A percentile compares a stretch with the other conserved stretches of the same genome.
Conservation (phyloP, 2,888 invertebrate genomes). For the Habrosyne pyritoides region DNA sequence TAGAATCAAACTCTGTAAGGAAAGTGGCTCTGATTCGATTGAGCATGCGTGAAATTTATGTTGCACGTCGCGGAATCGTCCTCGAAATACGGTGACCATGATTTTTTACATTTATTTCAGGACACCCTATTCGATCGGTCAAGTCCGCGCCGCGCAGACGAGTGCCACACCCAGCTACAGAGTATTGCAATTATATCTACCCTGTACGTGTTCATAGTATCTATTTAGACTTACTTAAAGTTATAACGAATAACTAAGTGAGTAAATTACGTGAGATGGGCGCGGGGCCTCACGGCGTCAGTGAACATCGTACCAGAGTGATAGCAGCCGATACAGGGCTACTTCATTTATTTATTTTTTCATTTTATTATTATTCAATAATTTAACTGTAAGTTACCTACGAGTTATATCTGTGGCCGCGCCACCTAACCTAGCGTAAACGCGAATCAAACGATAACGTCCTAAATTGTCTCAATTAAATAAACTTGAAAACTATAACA, state of each 20-base stretch:
- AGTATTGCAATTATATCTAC: conserved; percentile 79
- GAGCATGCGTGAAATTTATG: conserved; percentile 12
- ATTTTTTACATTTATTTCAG: conserved; percentile 7
- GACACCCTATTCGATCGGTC: conserved; percentile 15
- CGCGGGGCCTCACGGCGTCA: conserved; percentile 61
- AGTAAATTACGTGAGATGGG: conserved; percentile 58
- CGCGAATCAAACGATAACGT: conserved; percentile 75
- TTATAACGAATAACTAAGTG: conserved; percentile 71
- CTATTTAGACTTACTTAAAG: conserved; percentile 74
- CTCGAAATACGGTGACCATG: conserved; percentile 27
- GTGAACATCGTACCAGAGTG: conserved; percentile 54
- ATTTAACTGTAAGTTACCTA: conserved; percentile 61
- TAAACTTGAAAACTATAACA: conserved; percentile 77
- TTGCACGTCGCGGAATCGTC: conserved; percentile 14
- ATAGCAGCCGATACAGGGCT: conserved; percentile 50
- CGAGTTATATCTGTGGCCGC: conserved; percentile 69
- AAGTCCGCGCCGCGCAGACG: conserved; percentile 37
- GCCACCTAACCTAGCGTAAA: conserved; percentile 81
- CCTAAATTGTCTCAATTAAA: conserved; percentile 77
- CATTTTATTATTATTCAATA: conserved; percentile 41
- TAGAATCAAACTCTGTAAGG: background rate
- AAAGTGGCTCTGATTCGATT: conserved; percentile 9
- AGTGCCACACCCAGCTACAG: conserved; percentile 72
- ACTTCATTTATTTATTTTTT: conserved; percentile 37
- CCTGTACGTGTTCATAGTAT: conserved; percentile 81